phyloP scores from a whole-genome alignment of 2,113 vertebrate species.

The Lasiurus cinereus region DNA sequence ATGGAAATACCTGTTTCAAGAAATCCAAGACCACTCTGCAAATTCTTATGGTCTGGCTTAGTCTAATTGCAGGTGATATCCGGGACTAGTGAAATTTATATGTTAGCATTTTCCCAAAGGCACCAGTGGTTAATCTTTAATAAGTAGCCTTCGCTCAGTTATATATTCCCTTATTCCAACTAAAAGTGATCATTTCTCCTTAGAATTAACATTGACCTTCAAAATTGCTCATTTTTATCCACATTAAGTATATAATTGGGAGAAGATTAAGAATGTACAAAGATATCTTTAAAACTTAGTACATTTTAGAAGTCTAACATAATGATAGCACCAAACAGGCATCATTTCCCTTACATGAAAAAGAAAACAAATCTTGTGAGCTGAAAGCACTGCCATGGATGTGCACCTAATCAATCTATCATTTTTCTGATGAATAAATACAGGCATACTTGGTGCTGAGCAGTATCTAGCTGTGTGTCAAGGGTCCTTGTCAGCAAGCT shows the following conservation, averaged over 20 bases:
- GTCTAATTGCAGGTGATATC: not conserved
- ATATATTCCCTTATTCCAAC: not conserved
- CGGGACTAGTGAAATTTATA: not conserved
- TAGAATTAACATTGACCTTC: not conserved
- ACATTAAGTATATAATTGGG: not conserved
- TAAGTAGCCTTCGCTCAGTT: not conserved
- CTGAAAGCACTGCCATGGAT: not conserved
- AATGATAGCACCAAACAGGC: not conserved
- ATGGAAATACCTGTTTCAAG: not conserved
- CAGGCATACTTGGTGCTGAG: rapidly evolving
- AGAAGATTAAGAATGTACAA: not conserved
- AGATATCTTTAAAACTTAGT: not conserved
- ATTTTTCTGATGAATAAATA: not conserved
- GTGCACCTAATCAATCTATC: rapidly evolving
- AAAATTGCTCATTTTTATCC: not conserved
- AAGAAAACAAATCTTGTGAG: not conserved
- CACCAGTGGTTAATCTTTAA: not conserved
- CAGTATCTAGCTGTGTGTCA: not conserved
- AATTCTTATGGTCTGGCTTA: not conserved
- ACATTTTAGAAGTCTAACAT: not conserved
- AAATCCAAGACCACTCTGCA: not conserved
- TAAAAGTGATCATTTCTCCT: not conserved
- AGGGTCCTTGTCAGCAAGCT: not conserved
- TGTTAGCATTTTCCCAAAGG: not conserved
- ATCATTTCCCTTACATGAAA: not conserved